Percentiles rank a stretch among this genome's conserved stretches.
These are phyloP conservation scores for Beroe ovata DNA, from an alignment of 37 sponge, comb jelly and placozoan genomes.

Conservation along the genomic window DNA sequence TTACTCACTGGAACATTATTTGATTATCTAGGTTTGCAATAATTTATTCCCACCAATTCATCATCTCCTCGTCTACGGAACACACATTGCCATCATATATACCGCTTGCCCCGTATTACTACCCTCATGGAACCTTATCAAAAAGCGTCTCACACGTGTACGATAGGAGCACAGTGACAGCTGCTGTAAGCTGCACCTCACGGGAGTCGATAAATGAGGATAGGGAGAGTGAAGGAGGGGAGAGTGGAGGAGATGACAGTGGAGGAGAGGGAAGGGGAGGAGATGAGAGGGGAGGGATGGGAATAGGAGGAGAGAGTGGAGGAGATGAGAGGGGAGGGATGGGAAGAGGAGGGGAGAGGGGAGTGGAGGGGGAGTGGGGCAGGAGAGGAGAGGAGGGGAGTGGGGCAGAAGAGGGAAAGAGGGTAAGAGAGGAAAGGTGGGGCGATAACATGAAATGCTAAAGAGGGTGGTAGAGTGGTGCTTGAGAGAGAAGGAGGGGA, in stretches of 20 bases:
- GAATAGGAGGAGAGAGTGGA: neutral
- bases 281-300: neutral
- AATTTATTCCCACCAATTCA: no score
- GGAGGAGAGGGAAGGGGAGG: neutral
- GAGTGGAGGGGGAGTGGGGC: neutral
- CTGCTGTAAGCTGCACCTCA: no score
- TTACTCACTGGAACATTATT: no score
- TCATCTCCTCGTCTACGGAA: no score
- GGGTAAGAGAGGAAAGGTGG: neutral
- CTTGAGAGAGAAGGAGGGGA: neutral
- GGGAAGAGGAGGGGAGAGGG: neutral
- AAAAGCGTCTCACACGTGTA: no score
- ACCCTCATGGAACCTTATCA: no score
- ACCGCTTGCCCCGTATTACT: no score
- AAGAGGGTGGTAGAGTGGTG: neutral
- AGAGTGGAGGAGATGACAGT: neutral
- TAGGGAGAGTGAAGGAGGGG: constrained; percentile 18
- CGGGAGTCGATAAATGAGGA: no score
- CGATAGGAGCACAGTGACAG: no score
- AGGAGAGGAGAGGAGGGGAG: neutral
- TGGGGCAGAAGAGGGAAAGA: neutral
- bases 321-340: neutral
- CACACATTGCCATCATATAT: no score
- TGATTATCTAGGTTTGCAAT: no score
- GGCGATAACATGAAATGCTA: neutral